Base-by-base conservation (phyloP, 2,797 vertebrate genomes). In the Chelon labrosus region DNA sequence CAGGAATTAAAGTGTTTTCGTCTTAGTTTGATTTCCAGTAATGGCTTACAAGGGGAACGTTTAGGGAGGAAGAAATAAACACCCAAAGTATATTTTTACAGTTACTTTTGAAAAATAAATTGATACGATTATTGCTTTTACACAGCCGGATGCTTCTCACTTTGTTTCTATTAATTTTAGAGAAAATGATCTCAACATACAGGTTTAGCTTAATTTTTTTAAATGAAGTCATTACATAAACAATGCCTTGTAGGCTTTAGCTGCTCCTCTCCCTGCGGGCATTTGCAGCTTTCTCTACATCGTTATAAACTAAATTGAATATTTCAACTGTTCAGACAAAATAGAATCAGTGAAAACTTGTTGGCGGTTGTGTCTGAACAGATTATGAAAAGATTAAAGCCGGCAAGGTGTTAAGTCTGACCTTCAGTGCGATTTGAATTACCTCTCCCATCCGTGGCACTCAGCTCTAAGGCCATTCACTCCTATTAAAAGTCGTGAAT, bases 161-260 rank as follows among this genome's bases (percentile, higher is more conserved):
- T 3, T 56, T 19, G 46, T 52, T 22, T 60, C 31, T 25, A 68
- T 20, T 41, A 57, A 77, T 74, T 69, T 56, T 25, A 38, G 73
- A 69, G 55, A 65, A 31, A 75, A 68, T 44, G 17, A 75, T 78
- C 44, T 71, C 66, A 73, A 68, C 5, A 13, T 38, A 25, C 4
- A 44, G 42, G 42, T 44, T 44, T 44, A 47, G n/a, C n/a, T 47
- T 47, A 3, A 1, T 47, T 47, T 35, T 35, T 35, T 35, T 35
- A 35, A 35, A 35, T 41, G 1, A 5, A 41, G 10, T 41, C 39
- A 41, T 35, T 35, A 35, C 31, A 35, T 35, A 35, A 35, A 35
- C 7, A 35, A 35, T 35, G 31, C 31, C 14, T 44, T 44, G 42
- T 17, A 16, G 41, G 2, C 6, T 14, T 14, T 5, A 16, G 13